Base-by-base conservation (phyloP, 2,888 invertebrate genomes). In the Abrostola triplasia region DNA sequence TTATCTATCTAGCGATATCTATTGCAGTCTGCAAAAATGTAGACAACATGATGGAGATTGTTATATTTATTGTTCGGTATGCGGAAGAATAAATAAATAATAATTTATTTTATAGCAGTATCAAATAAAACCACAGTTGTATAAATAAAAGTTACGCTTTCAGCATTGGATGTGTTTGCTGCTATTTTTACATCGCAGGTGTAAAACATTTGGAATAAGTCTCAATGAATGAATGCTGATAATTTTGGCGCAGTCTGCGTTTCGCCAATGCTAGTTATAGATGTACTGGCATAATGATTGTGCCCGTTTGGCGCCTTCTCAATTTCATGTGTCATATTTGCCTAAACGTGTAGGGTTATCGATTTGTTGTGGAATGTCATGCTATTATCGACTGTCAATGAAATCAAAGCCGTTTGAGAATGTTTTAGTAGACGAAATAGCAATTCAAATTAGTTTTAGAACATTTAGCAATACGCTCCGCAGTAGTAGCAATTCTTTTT, bases 291-390 rank as follows among this genome's bases (percentile, higher is more conserved):
- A 59, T 38, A 4, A 56, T 42, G 42, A 7, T 59, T 61, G 62
- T 58, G 37, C 38, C 48, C 50, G 40, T 6, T 69, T 77, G 76
- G 78, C 76, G 72, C 61, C 64, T 62, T 51, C 54, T 72, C 76
- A 72, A 69, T 67, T 65, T 50, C 55, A 59, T 36, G 42, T 68
- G 66, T 71, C 68, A 62, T 7, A 59, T 64, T 71, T 54, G 74
- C 60, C 62, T 66, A 51, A 63, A 54, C 24, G 7, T 55, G 24
- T 51, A 58, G 48, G 51, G 35, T 40, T 48, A 36, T 54, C 13
- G 70, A 74, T 58, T 54, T 54, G 10, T 53, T 50, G 35, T 44
- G 13, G 52, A 1, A 41, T 73, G 9, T 0, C 48, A 4, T 12
- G 40, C 36, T 13, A 24, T 47, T 13, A 42, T n/a, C 24, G n/a